These are phyloP conservation scores for Rostratula benghalensis DNA, from an alignment of 2,113 vertebrate species.

Conservation along the genomic window DNA sequence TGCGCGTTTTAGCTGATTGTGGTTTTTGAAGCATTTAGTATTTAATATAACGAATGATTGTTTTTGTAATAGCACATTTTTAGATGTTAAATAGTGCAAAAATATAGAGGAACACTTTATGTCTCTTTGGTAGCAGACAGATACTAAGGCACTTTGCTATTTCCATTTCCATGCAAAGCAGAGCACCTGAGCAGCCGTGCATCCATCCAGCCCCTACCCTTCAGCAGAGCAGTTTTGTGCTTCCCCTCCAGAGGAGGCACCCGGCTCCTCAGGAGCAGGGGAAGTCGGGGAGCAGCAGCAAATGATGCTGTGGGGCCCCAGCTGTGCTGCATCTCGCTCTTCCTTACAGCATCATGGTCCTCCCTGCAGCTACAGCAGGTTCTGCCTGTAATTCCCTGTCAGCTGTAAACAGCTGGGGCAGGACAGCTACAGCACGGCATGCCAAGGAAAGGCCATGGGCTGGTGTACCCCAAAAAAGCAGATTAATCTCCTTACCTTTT, in stretches of 20 bases:
- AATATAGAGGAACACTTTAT: background rate
- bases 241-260: background rate
- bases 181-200: background rate
- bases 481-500: background rate
- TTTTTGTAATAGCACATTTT: background rate
- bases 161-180: background rate
- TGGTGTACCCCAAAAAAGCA: background rate
- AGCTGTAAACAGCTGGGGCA: background rate
- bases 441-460: background rate
- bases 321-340: background rate
- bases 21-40: background rate
- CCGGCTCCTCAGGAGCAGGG: background rate
- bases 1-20: background rate
- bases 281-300: no score
- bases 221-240: fast-evolving
- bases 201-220: background rate
- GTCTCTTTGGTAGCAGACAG: background rate
- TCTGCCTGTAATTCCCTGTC: background rate
- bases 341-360: no score
- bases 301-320: fast-evolving
- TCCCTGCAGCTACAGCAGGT: background rate
- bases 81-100: background rate
- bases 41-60: background rate
- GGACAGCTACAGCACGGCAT: background rate
- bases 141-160: background rate